phyloP scores from a whole-genome alignment of 2,797 vertebrate genomes.

The Ammospiza maritima region DNA sequence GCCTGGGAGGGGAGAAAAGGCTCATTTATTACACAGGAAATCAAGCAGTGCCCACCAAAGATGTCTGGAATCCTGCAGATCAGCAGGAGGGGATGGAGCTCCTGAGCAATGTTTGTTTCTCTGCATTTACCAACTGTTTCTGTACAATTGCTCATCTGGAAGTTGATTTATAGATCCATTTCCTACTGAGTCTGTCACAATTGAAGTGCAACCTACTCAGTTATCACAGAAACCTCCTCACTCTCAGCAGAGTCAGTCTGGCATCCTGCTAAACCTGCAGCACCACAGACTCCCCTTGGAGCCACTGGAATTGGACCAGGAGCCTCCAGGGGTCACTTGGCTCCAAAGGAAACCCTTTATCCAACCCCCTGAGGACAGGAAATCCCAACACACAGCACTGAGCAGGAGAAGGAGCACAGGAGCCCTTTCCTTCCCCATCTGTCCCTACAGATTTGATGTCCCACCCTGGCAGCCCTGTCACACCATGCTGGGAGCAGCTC shows the following conservation, averaged over 20 bases:
- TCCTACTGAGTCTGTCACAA: neutral
- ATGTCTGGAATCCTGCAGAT: too few relatives aligned
- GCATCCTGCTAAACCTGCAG: neutral
- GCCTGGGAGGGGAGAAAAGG: slow-evolving; percentile 72
- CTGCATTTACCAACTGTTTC: neutral
- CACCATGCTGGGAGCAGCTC: neutral
- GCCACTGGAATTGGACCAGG: fast-evolving
- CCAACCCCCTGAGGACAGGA: neutral
- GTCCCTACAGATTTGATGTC: neutral
- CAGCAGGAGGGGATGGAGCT: neutral
- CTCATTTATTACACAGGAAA: neutral
- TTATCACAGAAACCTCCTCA: too few relatives aligned
- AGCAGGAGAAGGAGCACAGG: neutral
- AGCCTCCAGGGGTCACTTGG: neutral
- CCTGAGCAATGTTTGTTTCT: neutral
- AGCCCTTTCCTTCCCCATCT: neutral
- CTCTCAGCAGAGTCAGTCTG: neutral
- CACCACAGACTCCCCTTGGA: neutral
- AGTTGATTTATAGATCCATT: neutral
- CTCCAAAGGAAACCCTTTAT: neutral
- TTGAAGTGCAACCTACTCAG: neutral
- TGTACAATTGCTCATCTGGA: neutral
- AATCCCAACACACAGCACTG: neutral
- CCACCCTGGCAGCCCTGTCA: neutral
- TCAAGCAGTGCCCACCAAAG: neutral